Conservation (phyloP, 2,797 vertebrate genomes). For the Acomys russatus region DNA sequence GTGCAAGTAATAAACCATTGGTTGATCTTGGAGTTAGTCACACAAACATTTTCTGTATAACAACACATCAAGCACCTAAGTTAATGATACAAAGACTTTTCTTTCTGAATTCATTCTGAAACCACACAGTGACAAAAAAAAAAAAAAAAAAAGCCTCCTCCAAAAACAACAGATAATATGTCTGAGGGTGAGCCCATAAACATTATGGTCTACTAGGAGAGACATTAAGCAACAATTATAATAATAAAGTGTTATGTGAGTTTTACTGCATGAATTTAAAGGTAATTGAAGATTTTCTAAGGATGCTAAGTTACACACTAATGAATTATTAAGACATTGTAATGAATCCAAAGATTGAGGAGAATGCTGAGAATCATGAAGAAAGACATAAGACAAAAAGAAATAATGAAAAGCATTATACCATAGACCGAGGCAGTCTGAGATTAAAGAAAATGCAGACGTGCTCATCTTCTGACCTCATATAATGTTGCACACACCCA, state of each 20-base stretch:
- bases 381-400: neutral
- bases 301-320: neutral
- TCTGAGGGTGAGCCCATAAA: neutral
- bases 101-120: neutral
- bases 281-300: neutral
- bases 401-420: neutral
- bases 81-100: neutral
- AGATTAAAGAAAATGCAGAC: neutral
- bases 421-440: neutral
- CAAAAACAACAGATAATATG: neutral
- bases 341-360: neutral
- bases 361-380: neutral
- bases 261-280: slow-evolving; percentile 30
- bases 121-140: neutral
- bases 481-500: neutral
- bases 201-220: neutral
- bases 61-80: neutral
- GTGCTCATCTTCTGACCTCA: neutral
- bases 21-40: neutral
- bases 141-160: neutral
- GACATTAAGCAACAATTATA: neutral
- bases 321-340: neutral
- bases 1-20: neutral
- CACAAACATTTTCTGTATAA: neutral
- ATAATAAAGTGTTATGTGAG: neutral